phyloP scores from a whole-genome alignment of 2,113 vertebrate species.

The Sinocyclocheilus anshuiensis region DNA sequence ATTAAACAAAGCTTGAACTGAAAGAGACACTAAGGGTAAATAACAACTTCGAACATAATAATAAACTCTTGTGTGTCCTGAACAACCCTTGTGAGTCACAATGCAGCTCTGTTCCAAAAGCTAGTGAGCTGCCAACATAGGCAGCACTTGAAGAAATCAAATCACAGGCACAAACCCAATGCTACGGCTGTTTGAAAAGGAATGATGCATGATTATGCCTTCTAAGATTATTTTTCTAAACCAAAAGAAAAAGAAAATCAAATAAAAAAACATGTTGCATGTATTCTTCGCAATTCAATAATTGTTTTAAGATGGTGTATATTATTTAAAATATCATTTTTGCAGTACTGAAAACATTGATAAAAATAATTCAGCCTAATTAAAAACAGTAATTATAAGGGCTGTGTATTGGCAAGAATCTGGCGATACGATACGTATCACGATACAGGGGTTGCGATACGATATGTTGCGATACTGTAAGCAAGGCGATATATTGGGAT shows the following conservation, averaged over 20 bases:
- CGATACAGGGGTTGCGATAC: too few species aligned
- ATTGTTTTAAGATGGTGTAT: background rate
- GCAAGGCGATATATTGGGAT: too few species aligned
- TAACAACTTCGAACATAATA: background rate
- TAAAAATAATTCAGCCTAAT: background rate
- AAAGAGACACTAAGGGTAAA: background rate
- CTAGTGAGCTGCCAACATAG: background rate
- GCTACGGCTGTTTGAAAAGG: background rate
- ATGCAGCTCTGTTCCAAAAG: background rate
- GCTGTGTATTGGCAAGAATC: too few species aligned
- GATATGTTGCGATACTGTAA: too few species aligned
- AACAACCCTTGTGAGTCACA: background rate
- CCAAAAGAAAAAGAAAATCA: background rate
- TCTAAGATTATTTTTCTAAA: background rate
- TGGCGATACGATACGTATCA: too few species aligned
- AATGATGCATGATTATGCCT: background rate
- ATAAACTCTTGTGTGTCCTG: background rate
- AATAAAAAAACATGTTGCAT: too few species aligned
- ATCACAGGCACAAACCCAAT: background rate
- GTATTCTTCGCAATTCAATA: too few species aligned
- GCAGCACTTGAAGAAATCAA: background rate
- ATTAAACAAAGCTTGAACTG: background rate
- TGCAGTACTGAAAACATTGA: background rate
- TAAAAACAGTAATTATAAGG: too few species aligned
- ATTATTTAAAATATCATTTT: background rate